These are phyloP conservation scores for Philopedon plagiatum DNA, from an alignment of 2,888 invertebrate species.

Conservation along the genomic window DNA sequence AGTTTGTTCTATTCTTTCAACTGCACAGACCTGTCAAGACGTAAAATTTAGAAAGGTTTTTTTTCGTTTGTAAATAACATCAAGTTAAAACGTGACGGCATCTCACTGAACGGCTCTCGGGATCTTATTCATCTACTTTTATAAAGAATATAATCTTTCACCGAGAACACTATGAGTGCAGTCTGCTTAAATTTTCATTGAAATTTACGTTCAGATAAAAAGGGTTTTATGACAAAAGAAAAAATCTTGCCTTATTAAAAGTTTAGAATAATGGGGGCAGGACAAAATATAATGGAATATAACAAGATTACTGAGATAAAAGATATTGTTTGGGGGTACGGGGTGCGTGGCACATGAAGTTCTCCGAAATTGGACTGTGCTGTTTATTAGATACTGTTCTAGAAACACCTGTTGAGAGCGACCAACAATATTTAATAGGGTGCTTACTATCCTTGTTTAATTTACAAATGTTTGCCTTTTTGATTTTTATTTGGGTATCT, in stretches of 20 bases:
- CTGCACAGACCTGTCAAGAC: conserved; percentile 48
- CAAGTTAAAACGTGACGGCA: conserved; percentile 58
- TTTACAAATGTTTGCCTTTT: too few species aligned
- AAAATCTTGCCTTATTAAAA: conserved; percentile 39
- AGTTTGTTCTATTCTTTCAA: conserved; percentile 39
- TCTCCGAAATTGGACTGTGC: too few species aligned
- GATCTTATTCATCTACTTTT: conserved; percentile 59
- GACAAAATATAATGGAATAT: not conserved
- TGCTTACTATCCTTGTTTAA: too few species aligned
- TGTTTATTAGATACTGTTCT: too few species aligned
- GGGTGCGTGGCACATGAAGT: too few species aligned
- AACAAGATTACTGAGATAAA: not conserved
- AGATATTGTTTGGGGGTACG: too few species aligned
- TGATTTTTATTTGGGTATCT: too few species aligned
- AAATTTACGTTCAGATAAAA: conserved; percentile 42
- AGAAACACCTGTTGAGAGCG: too few species aligned
- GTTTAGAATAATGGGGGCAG: not conserved
- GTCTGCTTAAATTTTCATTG: conserved; percentile 46
- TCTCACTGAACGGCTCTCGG: conserved; percentile 53
- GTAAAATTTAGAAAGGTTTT: conserved; percentile 55
- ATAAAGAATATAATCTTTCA: conserved; percentile 55
- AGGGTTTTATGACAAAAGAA: conserved; percentile 40
- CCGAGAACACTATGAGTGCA: conserved; percentile 39
- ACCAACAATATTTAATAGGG: too few species aligned
- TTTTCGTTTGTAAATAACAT: conserved; percentile 59